Evolutionary conservation across 1,140 invertebrate genomes (phyloP), one percentile per base, ranked within the genome.

Genomic region (Drosophila ohnishii): DNA sequence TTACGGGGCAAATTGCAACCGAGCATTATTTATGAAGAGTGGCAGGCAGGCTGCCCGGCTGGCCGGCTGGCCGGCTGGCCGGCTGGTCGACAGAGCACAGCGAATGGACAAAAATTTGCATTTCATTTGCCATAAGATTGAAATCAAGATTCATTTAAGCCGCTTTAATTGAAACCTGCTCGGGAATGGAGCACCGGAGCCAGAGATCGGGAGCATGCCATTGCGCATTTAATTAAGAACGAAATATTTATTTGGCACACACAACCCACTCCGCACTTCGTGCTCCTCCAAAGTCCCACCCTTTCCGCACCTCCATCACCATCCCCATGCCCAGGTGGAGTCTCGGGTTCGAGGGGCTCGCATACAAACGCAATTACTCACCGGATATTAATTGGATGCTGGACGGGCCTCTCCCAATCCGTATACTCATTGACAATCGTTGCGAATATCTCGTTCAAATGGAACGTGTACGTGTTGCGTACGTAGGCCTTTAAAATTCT

Each of bases 371-470:
- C 83, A 86, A 88, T 87, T 88, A 88, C 84, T 92, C 92, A 95
- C 95, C 94, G 94, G 45, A 98, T 96, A 92, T 96, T 97, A 75
- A 97, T 96, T 28, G 97, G 97, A 94, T 98, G 97, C 86, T 97
- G 96, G 9, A 97, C 95, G 3, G 97, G 97, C 75, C 96, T 94
- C 87, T 98, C 97, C 98, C 98, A 99, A 91, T 99, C 97, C 3
- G 97, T 99, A 92, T 99, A 99, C 91, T 99, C 97, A 92, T 99
- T 99, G 75, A 99, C 96, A 79, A 97, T 96, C 9, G 96, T 97
- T 3, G 96, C 96, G 39, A 97, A 92, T 77, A 97, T 97, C 92
- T 97, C 96, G 7, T 95, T 95, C 42, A 96, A 93, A 91, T 97
- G 96, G 91, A 95, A 98, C 88, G 95, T 96, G 93, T 97, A 98